Base-by-base conservation (phyloP, 2,888 invertebrate genomes). In the Rapana venosa region DNA sequence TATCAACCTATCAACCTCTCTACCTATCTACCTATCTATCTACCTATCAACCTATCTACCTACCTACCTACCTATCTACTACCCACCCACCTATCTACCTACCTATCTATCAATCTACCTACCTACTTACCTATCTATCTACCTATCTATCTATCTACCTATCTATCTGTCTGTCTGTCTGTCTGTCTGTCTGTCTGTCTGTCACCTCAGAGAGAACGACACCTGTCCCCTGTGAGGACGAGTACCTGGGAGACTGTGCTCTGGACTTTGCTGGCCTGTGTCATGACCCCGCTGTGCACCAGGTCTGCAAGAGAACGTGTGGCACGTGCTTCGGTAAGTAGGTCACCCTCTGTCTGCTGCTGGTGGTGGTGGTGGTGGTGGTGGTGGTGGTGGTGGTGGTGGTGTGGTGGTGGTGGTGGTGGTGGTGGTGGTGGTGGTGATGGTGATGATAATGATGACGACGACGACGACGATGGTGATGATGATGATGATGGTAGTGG, bases 271-370 rank as follows among this genome's bases (percentile, higher is more conserved):
- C 61, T 35, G 66, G 66, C 5, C 32, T 30, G 61, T 86, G 86
- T 22, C 58, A 86, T 13, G 66, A 86, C 86, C 86, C 86, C 6
- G 86, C 61, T 58, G 66, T 86, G 26, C 86, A 86, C 66, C 30
- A 61, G 66, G 86, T 86, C 32, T 86, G 86, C 35, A 30, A 35
- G 35, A 86, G 30, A 35, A 86, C 86, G 22, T 86, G 86, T 66
- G 86, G 86, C 32, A 86, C 86, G 61, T 86, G 86, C 66, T 86
- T 32, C 20, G 86, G 86, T 86, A 8, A 35, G 86, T 86, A 5
- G 15, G 58, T 84, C 56, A 47, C 35, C 47, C 0, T 8, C 35
- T 56, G 47, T 84, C 83, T 47, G 47, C 47, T 47, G 47, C 4
- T 47, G 47, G 47, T 47, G 47, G 47, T 47, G 47, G 47, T 47